Evolutionary conservation across 1,140 invertebrate species (phyloP), one percentile per base, ranked within the genome.

Genomic region (Eueides isabella): DNA sequence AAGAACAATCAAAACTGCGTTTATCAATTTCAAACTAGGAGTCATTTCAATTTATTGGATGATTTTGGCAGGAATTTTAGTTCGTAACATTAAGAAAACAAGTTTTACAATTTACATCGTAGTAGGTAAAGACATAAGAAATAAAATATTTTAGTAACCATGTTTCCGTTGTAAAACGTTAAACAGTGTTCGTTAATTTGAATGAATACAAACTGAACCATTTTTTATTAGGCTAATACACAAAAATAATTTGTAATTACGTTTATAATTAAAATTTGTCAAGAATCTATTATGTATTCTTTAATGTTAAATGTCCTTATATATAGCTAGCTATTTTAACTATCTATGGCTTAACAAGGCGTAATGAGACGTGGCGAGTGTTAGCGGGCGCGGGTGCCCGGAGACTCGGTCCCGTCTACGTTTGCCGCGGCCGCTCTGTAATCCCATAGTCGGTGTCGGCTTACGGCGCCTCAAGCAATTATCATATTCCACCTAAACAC

Each of bases 401-500:
- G 70, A 72, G 80, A 76, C 67, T 35, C 66, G 70, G 55, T 74
- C 71, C 41, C 62, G 70, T 72, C 68, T 67, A 41, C 69, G 68
- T 55, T 71, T 48, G 61, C 74, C 78, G 79, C 82, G 78, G 77
- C 78, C 78, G 81, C 81, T 87, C 87, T 92, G 88, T 92, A 89
- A 90, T 90, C 85, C 86, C 88, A 90, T 85, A 80, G 87, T 76
- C 86, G 88, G 86, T 92, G 85, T 91, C 88, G 87, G 85, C 83
- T 92, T 91, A 89, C 88, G 89, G 90, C 89, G 90, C 89, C 90
- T 91, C 88, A 83, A 80, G 88, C 89, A 92, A 92, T 92, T 92
- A 92, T 92, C 88, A 92, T 91, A 91, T 92, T 91, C 88, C 87
- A 89, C 89, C 91, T 92, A 92, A 92, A 92, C 91, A 91, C 89